Evolutionary conservation across 2,888 invertebrate species (phyloP), one percentile per base, ranked within the genome.

Genomic region (Morpho deidamia): DNA sequence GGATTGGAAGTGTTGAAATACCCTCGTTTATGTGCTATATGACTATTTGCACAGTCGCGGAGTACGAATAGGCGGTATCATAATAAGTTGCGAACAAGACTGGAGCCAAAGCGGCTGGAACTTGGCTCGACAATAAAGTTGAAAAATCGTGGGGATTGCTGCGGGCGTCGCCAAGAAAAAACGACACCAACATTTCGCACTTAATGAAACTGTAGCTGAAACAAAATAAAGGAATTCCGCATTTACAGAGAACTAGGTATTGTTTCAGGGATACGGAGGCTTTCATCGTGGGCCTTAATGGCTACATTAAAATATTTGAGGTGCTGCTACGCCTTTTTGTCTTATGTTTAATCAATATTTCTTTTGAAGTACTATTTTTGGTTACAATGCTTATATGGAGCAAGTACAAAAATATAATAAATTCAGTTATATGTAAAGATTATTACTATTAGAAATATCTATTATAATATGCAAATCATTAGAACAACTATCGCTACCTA

Each of bases 141-240:
- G 83, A 86, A 84, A 84, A 85, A 85, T 86, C 80, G 85, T 68
- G 72, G 71, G 81, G 81, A 80, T 82, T 81, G 78, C 76, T 72
- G 72, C 78, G 75, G 77, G 80, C 78, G 77, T 72, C 77, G 80
- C 76, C 71, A 70, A 72, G 73, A 78, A 83, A 82, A 85, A 84
- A 82, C 80, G 78, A 79, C 77, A 74, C 78, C 70, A 70, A 80
- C 86, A 83, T 81, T 81, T 86, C 81, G 83, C 86, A 87, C 86
- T 83, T 87, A 88, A 87, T 87, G 85, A 87, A 88, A 86, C 85
- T 82, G 86, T 84, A 74, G 77, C 80, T 68, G 78, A 80, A 85
- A 83, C 77, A 81, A 82, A 83, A 86, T 84, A 83, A 83, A 83
- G 76, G 79, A 82, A 74, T 72, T 69, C 65, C 75, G 76, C 78